Evolutionary conservation across 2,113 vertebrate species (phyloP), one percentile per base, ranked within the genome.

Genomic region (Tiliqua scincoides): DNA sequence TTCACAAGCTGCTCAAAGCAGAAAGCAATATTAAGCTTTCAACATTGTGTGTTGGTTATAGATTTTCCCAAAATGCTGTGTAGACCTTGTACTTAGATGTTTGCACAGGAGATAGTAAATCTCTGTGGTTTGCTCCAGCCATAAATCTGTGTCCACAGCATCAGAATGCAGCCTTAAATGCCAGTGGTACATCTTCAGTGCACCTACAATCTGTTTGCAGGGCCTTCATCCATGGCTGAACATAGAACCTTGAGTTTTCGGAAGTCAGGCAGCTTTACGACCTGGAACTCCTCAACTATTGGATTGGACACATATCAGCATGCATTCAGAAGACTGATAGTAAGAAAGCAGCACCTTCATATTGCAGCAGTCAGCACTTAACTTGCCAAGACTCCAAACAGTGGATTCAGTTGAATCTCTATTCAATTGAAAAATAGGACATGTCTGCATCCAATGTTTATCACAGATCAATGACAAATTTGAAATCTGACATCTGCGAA

Each of bases 121-220:
- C 15, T 77, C 61, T 63, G 63, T 8, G 8, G n/a, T 61, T 61
- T 35, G 27, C 54, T 78, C 32, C 25, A 63, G 30, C 48, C 71
- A 17, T 23, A 62, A 37, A 77, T 57, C 48, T 2, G 30, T 57
- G 48, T 11, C 75, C 9, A 21, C 20, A 52, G 17, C 40, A 76
- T 65, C n/a, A 57, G 32, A 68, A 85, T 37, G 63, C 67, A 52
- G 65, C 14, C 8, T 71, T 27, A 48, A 75, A 72, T 83, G 27
- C 61, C 23, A 77, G 63, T 87, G 32, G 74, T 48, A 77, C 82
- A 32, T 88, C 63, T 12, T 15, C 86, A 89, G 43, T 89, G 21
- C 89, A n/a, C 83, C 91, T 90, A 88, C 87, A 88, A 80, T 48
- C 1, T 74, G 43, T 93, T 88, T 76, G 88, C 83, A 91, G 83